phyloP scores from a whole-genome alignment of 2,888 invertebrate species.

The Cetonia aurata region DNA sequence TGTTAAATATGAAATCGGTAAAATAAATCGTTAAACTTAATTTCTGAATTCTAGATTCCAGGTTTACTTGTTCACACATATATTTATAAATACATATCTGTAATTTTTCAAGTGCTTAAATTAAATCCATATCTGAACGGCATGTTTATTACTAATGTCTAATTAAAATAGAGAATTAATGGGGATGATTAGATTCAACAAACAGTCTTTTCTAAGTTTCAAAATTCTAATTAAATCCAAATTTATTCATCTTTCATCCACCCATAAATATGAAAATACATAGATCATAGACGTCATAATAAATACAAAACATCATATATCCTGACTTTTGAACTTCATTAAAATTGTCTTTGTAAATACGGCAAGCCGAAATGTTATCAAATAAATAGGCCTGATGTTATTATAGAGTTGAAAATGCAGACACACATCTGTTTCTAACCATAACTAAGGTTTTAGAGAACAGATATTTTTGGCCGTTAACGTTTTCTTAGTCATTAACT shows the following conservation, averaged over 20 bases:
- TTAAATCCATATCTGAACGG: no score
- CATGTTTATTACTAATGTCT: no score
- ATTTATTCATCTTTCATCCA: constrained; percentile 2
- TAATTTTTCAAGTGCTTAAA: no score
- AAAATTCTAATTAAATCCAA: constrained; percentile 4
- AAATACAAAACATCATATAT: constrained; percentile 1
- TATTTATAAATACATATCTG: not conserved
- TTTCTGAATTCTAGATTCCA: no score
- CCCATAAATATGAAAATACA: constrained; percentile 6
- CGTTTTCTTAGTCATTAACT: no score
- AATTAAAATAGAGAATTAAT: no score
- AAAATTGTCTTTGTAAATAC: constrained; percentile 3
- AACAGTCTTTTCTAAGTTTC: not conserved
- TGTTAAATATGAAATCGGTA: no score
- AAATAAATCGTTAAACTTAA: no score
- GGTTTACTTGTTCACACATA: no score
- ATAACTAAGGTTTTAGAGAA: not conserved
- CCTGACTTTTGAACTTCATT: constrained; percentile 1
- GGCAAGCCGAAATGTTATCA: constrained; percentile 23
- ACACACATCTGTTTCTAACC: constrained; percentile 24
- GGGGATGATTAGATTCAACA: no score
- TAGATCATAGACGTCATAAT: constrained; percentile 8
- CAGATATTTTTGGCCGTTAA: no score
- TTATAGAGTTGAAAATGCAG: constrained; percentile 27
- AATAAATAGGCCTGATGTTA: constrained; percentile 22